Base-by-base conservation (phyloP, 1,140 invertebrate species). In the Spodoptera litura region DNA sequence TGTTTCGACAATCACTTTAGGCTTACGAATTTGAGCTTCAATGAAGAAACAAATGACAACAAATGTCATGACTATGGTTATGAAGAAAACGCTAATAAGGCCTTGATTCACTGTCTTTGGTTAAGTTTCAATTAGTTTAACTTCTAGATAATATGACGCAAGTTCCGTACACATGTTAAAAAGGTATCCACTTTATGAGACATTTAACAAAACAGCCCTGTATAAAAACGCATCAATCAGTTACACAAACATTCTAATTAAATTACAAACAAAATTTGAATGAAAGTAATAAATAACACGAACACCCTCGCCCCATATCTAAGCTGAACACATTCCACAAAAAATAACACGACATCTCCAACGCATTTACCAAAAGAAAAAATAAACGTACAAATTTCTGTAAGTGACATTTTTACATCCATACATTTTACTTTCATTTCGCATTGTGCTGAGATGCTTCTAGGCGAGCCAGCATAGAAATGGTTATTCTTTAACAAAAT, bases 371-470 rank as follows among this genome's bases (percentile, higher is more conserved):
- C 49, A 8, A 11, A n/a, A 53, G 66, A 35, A 25, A 70, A 70
- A 70, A 70, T 70, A 70, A 70, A 70, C 25, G 66, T 51, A 70
- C 49, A 52, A 70, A 52, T 70, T 38, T 15, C 66, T 70, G 66
- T 70, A 52, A 70, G 44, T 70, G 66, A 70, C 66, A 70, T 70
- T 52, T 70, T 70, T 70, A 70, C 66, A 27, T 70, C 66, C 66
- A 70, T 70, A 70, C 66, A 70, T 52, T 70, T 70, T 49, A 52
- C 66, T 70, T 31, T 70, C 49, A 70, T 70, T 70, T 52, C 25
- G 35, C 61, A 64, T 51, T 68, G 52, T 55, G 12, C 27, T 11
- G n/a, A 20, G 44, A 71, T 38, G 27, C n/a, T 55, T 35, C 12
- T 35, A 8, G 68, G 13, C 4, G 31, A 56, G 27, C 25, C 13